phyloP scores from a whole-genome alignment of 2,113 vertebrate species.

The Hemiprocne comata region DNA sequence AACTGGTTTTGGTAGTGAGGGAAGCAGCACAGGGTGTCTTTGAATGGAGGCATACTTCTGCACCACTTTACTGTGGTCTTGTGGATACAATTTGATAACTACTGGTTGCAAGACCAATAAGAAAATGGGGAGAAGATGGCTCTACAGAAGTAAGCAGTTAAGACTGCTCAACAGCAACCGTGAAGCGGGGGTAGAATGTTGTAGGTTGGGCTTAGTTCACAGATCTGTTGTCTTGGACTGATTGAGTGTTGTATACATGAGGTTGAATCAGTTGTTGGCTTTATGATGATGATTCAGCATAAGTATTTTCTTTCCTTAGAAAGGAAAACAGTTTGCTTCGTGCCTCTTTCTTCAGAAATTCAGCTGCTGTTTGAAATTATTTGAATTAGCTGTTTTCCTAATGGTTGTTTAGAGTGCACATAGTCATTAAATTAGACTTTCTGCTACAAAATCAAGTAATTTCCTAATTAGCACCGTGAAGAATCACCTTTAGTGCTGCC shows the following conservation, averaged over 20 bases:
- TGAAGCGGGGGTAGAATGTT: not conserved
- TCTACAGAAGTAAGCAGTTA: not conserved
- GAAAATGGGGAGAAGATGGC: not conserved
- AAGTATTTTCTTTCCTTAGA: conserved; percentile 7
- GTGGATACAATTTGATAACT: not conserved
- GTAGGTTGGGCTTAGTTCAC: not conserved
- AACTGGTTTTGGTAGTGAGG: not conserved
- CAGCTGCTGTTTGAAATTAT: not conserved
- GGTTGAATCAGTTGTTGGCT: not conserved
- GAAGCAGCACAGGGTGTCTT: not conserved
- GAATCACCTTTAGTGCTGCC: not conserved
- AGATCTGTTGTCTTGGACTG: not conserved
- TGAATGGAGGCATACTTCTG: rapidly evolving
- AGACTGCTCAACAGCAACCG: rapidly evolving
- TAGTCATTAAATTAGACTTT: not conserved
- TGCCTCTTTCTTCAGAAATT: conserved; percentile 18
- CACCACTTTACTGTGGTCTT: not conserved
- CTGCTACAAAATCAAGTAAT: not conserved
- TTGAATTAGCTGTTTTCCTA: conserved; percentile 27
- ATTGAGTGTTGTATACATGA: not conserved
- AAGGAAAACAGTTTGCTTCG: conserved; percentile 13
- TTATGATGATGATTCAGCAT: not conserved
- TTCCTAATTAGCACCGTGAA: conserved; percentile 7
- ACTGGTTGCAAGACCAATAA: not conserved
- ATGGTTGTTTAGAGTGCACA: conserved; percentile 1